Evolutionary conservation across 23 tunicate species (phyloP), one percentile per base, ranked within the genome.

Genomic region (Oikopleura vanhoeffeni): DNA sequence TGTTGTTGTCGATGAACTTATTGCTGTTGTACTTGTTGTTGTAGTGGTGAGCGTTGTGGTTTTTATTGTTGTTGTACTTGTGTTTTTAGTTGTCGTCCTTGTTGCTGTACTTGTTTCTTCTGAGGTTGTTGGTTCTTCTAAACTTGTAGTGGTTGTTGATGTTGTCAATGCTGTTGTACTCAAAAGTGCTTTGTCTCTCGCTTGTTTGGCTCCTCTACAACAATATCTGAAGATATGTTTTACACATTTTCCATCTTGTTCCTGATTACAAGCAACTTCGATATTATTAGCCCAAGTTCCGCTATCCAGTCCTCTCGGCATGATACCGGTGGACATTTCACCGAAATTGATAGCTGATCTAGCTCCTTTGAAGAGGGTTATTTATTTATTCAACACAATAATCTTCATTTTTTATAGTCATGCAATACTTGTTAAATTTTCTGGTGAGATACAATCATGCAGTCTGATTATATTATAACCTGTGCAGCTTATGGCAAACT

Each of bases 1-100:
- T 36, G 84, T 60, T 8, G 84, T 58, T 30, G 84, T 84, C 34
- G 84, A 41, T 24, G 84, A 28, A 58, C 83, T 60, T 41, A 83
- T 84, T 32, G 86, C 49, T 30, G 86, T 60, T 24, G 86, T 84
- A 58, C 34, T 58, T 24, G 84, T 84, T 32, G 86, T 84, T 41
- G 84, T 84, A 41, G 86, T 60, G 49, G 86, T 60, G 49, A 83
- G 24, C n/a, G 86, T 84, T 41, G 84, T 58, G 28, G 84, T 58
- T 84, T 36, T 36, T 84, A 34, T 84, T 18, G 83, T 76, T 36
- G 83, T 76, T 8, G 83, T 76, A 8, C 27, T 33, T 76, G 39
- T 34, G 13, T 18, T 76, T 18, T 13, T 76, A 76, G 83, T 76
- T 76, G 83, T 33, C 2, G 84, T 64, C 30, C 64, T 83, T 33